Percentiles rank a stretch among this genome's conserved stretches.
phyloP scores from a whole-genome alignment of 2,888 invertebrate genomes.

The Drosophila austrosaltans region DNA sequence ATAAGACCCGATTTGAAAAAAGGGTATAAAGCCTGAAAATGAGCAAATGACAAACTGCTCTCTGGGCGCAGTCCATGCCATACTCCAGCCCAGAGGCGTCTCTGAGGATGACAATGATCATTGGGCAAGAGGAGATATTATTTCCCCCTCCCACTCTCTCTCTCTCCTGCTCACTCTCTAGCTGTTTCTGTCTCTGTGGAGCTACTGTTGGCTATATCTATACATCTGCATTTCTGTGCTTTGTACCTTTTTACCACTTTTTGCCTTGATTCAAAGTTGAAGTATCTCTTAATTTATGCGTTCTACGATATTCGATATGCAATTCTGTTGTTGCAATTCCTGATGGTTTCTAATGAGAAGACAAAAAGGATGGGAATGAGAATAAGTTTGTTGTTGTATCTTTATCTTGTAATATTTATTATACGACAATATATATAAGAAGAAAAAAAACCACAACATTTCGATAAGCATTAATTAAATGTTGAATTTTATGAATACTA shows the following conservation, averaged over 20 bases:
- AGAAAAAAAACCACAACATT: not conserved
- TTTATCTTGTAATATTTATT: slow-evolving; percentile 13
- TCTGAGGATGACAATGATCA: slow-evolving; percentile 20
- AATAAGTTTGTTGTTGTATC: not conserved
- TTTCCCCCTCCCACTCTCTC: slow-evolving; percentile 21
- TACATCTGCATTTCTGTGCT: slow-evolving; percentile 68
- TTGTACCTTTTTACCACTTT: slow-evolving; percentile 22
- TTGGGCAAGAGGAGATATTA: slow-evolving; percentile 24
- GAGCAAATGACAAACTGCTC: slow-evolving; percentile 47
- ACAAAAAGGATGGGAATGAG: not conserved
- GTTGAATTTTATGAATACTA: slow-evolving; percentile 7
- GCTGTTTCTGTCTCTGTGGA: slow-evolving; percentile 21
- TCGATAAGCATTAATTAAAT: slow-evolving; percentile 12
- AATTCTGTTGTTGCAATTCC: slow-evolving; percentile 52
- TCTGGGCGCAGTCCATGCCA: slow-evolving; percentile 44
- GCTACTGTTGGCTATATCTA: slow-evolving; percentile 46
- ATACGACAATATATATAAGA: not conserved
- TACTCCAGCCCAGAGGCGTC: slow-evolving; percentile 21
- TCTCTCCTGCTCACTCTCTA: not conserved
- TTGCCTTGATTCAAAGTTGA: slow-evolving; percentile 35
- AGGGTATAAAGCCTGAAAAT: slow-evolving; percentile 21
- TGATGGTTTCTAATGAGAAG: slow-evolving; percentile 65
- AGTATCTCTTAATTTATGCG: slow-evolving; percentile 74
- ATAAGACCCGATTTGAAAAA: not conserved
- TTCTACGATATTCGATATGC: slow-evolving; percentile 66